These are phyloP conservation scores for Sycophila texana DNA, from an alignment of 2,888 invertebrate species.

Conservation along the genomic window DNA sequence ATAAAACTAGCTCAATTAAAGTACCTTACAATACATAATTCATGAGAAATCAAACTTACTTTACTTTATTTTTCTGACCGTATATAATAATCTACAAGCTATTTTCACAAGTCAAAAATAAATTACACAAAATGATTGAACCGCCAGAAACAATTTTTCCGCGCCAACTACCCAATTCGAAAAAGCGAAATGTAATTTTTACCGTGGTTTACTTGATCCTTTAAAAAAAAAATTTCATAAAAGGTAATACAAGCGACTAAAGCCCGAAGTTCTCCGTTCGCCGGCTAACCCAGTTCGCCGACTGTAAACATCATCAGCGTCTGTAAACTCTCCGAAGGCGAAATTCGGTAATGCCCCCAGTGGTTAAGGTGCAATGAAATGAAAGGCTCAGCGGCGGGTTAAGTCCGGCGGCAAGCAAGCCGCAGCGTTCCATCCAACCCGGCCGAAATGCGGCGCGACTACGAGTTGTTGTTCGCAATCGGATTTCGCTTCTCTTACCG, in stretches of 20 bases:
- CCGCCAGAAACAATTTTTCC: no score
- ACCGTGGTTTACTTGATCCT: no score
- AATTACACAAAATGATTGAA: no score
- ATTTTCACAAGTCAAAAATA: no score
- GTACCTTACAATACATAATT: no score
- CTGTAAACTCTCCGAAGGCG: constrained; percentile 16
- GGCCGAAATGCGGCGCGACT: not conserved
- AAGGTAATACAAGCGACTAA: not conserved
- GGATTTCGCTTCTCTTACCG: constrained; percentile 17
- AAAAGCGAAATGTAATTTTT: no score
- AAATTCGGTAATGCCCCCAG: constrained; percentile 25
- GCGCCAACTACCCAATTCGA: no score
- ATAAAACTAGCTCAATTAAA: no score
- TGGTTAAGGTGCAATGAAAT: constrained; percentile 28
- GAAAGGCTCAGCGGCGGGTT: constrained; percentile 26
- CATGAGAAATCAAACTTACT: no score
- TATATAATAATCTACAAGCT: no score
- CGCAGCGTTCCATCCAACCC: not conserved
- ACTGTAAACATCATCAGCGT: not conserved
- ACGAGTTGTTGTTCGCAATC: constrained; percentile 29
- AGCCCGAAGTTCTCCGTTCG: not conserved
- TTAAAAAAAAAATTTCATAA: constrained; percentile 1
- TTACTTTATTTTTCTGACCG: no score
- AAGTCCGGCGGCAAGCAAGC: constrained; percentile 25
- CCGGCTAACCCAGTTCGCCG: not conserved